Evolutionary conservation across 2,797 vertebrate genomes (phyloP).

Genomic region (Luscinia luscinia): DNA sequence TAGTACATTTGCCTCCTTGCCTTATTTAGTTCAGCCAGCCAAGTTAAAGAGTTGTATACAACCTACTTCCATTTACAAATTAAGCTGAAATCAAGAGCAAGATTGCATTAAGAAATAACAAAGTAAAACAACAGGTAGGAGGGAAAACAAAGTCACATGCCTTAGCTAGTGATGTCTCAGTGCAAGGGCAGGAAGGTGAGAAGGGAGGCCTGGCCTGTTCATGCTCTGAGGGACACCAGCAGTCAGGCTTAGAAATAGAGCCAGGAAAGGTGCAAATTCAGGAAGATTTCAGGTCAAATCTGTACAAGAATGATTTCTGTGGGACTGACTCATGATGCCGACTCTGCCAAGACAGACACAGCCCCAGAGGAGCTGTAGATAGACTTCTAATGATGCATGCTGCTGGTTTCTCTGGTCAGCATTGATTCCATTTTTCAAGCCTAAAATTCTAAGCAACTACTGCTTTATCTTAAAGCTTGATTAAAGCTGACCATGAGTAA

Average conservation of each 20-base stretch:
- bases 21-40: background rate
- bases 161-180: background rate
- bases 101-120: background rate
- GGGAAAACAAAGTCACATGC: background rate
- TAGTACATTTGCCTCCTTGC: background rate
- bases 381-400: background rate
- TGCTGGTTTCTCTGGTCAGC: background rate
- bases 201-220: background rate
- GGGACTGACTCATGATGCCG: background rate
- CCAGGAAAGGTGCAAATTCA: background rate
- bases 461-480: background rate
- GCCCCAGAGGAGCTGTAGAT: accelerated
- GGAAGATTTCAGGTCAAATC: background rate
- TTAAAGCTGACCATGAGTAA: background rate
- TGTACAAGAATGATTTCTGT: background rate
- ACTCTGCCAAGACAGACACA: background rate
- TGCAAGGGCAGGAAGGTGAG: background rate
- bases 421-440: background rate
- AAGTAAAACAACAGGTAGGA: background rate
- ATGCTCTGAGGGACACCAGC: background rate
- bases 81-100: background rate
- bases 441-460: background rate
- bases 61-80: background rate
- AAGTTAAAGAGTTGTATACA: background rate
- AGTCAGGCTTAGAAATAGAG: background rate